Evolutionary conservation across 2,888 invertebrate genomes (phyloP).

Genomic region (Megastigmus dorsalis): DNA sequence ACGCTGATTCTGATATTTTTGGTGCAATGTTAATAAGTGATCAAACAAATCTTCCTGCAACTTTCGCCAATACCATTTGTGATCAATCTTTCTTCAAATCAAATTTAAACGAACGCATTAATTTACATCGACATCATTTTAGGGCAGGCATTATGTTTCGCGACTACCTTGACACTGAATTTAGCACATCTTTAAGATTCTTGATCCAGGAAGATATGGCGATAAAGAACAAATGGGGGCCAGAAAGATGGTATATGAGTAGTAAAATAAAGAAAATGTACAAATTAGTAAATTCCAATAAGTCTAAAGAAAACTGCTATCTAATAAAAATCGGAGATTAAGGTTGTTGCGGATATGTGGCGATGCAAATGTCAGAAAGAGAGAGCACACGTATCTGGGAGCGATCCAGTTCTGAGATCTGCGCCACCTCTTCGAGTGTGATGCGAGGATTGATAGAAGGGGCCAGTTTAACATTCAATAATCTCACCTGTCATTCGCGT

Average conservation of each 20-base stretch:
- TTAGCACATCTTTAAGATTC: too few relatives aligned
- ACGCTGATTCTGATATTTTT: neutral
- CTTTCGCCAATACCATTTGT: too few relatives aligned
- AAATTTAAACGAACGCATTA: too few relatives aligned
- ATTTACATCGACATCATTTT: too few relatives aligned
- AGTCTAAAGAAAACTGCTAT: constrained; percentile 17
- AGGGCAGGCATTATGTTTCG: too few relatives aligned
- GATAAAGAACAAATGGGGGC: too few relatives aligned
- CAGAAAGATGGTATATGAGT: too few relatives aligned
- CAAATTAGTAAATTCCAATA: constrained; percentile 14
- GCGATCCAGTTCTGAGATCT: constrained; percentile 20
- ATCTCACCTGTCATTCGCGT: constrained; percentile 58
- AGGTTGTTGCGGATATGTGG: neutral
- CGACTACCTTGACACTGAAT: too few relatives aligned
- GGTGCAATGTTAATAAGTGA: neutral
- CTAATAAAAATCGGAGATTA: neutral
- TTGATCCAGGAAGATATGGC: too few relatives aligned
- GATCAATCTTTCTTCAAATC: too few relatives aligned
- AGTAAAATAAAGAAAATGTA: too few relatives aligned
- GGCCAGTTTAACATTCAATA: constrained; percentile 47
- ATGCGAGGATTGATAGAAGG: constrained; percentile 21
- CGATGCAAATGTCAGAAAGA: constrained; percentile 20
- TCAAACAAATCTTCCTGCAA: constrained; percentile 26
- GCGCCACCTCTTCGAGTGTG: neutral
- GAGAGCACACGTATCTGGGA: neutral